Evolutionary conservation across 2,888 invertebrate species (phyloP), one percentile per base, ranked within the genome.

Genomic region (Byasa hedistus): DNA sequence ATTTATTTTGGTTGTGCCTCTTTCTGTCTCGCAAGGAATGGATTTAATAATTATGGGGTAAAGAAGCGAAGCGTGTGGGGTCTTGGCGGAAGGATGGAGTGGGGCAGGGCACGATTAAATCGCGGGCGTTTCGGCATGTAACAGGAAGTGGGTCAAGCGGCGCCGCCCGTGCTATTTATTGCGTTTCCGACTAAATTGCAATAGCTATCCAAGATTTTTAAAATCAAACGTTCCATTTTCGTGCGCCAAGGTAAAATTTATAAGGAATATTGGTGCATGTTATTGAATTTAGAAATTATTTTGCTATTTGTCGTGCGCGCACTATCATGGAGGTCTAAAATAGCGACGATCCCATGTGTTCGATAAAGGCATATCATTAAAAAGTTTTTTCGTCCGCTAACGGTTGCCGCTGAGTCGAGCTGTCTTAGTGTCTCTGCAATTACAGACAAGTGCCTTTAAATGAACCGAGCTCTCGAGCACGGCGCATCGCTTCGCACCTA

Each of bases 381-480:
- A 89, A 87, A 81, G 88, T 81, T 77, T 89, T 89, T 89, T 88
- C 87, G 85, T 85, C 85, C 80, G 84, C 80, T 85, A 83, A 85
- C 82, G 84, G 78, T 76, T 79, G 79, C 79, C 81, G 85, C 83
- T 86, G 84, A 76, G 80, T 77, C 75, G 79, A 79, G 82, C 83
- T 83, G 87, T 87, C 89, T 90, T 89, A 88, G 89, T 86, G 84
- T 82, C 83, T 85, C 82, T 85, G 88, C 91, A 91, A 91, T 91
- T 91, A 91, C 86, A 85, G 89, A 89, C 88, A 90, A 91, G 90
- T 89, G 89, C 84, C 86, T 91, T 87, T 86, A 91, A 91, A 91
- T 91, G 91, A 91, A 89, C 86, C 85, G 81, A 87, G 87, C 89
- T 84, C 91, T 91, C 89, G 84, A 91, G 89, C 91, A 91, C 90